These are phyloP conservation scores for Peromyscus nudipes DNA, from an alignment of 2,797 vertebrate species.

Conservation along the genomic window DNA sequence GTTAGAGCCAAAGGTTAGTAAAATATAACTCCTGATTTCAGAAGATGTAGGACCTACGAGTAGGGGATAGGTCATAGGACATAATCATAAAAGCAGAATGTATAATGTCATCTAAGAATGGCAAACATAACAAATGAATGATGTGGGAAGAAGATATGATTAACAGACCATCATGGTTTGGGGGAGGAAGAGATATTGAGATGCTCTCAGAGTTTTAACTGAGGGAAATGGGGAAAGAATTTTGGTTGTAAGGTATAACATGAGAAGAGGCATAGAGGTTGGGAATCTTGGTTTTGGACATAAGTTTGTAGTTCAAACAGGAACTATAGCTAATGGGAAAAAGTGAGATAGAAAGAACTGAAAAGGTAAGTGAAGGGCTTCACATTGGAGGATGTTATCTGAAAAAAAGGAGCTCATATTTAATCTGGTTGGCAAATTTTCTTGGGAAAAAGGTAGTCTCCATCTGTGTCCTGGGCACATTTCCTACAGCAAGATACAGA, in stretches of 20 bases:
- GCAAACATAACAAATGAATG: background rate
- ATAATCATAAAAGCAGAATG: background rate
- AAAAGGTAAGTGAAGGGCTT: background rate
- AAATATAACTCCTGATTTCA: background rate
- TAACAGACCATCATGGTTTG: background rate
- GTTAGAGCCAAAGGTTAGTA: background rate
- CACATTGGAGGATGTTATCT: too few relatives aligned
- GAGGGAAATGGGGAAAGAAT: background rate
- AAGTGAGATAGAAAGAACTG: background rate
- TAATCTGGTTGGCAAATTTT: background rate
- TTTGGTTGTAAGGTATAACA: background rate
- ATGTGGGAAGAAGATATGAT: background rate
- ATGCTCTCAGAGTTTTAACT: background rate
- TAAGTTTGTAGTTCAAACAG: background rate
- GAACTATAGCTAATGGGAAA: background rate
- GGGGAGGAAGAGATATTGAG: background rate
- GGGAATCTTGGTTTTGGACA: background rate
- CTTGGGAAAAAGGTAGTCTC: background rate
- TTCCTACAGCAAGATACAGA: background rate
- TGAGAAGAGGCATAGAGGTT: background rate
- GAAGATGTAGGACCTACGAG: background rate
- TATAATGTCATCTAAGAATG: background rate
- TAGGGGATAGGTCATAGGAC: background rate
- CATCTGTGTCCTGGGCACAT: background rate
- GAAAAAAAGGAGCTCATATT: background rate